Percentiles rank a stretch among this genome's conserved stretches.
These are phyloP conservation scores for Rhodinocichla rosea DNA, from an alignment of 2,113 vertebrate species.

Conservation along the genomic window DNA sequence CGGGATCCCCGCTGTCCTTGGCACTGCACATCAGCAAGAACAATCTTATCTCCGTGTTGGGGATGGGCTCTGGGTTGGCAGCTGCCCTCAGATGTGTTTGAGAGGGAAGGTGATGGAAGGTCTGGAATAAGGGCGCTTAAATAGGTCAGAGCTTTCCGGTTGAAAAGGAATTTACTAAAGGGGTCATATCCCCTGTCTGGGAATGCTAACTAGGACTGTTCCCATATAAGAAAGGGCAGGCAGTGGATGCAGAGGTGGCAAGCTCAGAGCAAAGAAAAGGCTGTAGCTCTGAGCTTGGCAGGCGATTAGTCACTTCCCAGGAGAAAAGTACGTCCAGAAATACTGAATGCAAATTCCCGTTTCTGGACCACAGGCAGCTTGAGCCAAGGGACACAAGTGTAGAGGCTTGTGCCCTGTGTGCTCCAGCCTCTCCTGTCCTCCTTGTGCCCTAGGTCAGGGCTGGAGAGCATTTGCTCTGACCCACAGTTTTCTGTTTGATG, in stretches of 20 bases:
- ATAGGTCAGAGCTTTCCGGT: constrained; percentile 12
- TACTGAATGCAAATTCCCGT: not conserved
- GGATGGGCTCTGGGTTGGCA: not conserved
- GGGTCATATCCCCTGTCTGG: not conserved
- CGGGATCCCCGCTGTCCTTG: not conserved
- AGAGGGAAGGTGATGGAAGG: not conserved
- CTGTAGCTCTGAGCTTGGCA: not conserved
- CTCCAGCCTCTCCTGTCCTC: not conserved
- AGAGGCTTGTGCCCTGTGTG: not conserved
- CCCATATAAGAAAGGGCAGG: not conserved
- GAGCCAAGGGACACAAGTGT: not conserved
- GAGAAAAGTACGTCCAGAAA: not conserved
- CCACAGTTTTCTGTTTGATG: not conserved
- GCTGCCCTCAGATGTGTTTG: not conserved
- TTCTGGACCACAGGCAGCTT: not conserved
- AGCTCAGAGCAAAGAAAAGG: not conserved
- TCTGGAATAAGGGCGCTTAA: not conserved
- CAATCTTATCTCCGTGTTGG: rapidly evolving
- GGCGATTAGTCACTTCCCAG: not conserved
- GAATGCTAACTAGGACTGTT: not conserved
- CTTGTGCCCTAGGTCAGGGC: not conserved
- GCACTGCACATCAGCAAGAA: not conserved
- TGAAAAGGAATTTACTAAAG: not conserved
- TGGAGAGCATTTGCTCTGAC: not conserved
- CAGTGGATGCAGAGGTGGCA: not conserved